phyloP scores from a whole-genome alignment of 35 echinoderm and acorn worm genomes.

The Amphiura filiformis region DNA sequence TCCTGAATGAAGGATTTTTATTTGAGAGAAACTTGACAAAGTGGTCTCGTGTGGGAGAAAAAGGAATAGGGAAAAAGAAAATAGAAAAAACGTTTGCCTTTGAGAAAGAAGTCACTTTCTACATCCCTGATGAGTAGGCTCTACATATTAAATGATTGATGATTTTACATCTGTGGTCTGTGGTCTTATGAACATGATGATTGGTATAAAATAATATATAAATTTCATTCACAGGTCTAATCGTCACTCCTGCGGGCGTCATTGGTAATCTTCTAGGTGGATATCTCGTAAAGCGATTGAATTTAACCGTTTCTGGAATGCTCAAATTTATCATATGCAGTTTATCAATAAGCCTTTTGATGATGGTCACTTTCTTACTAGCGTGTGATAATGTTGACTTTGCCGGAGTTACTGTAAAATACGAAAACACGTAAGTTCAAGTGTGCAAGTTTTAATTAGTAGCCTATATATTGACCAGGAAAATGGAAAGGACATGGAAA shows the following conservation, averaged over 20 bases:
- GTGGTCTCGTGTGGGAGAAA: too few relatives aligned
- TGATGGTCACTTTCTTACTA: constrained; percentile 43
- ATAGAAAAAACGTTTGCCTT: too few relatives aligned
- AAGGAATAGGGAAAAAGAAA: too few relatives aligned
- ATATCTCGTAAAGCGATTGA: constrained; percentile 50
- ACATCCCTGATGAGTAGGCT: too few relatives aligned
- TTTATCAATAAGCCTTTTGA: constrained; percentile 41
- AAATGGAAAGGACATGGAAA: too few relatives aligned
- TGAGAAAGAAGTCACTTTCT: too few relatives aligned
- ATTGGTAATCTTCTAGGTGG: constrained; percentile 59
- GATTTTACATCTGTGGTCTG: too few relatives aligned
- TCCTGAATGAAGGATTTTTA: too few relatives aligned
- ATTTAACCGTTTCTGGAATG: constrained; percentile 63
- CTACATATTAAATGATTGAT: too few relatives aligned
- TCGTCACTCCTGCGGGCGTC: constrained; percentile 64
- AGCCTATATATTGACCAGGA: too few relatives aligned
- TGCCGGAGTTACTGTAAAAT: constrained; percentile 76
- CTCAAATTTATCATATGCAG: constrained; percentile 61
- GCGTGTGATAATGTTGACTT: constrained; percentile 55
- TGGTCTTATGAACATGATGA: too few relatives aligned
- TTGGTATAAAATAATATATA: background rate
- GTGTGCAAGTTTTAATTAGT: background rate
- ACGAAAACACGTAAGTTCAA: constrained; percentile 39
- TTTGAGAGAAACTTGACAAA: too few relatives aligned
- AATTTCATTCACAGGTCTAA: constrained; percentile 36